Evolutionary conservation across 2,888 invertebrate species (phyloP), one percentile per base, ranked within the genome.

Genomic region (Boloria euphrosyne): DNA sequence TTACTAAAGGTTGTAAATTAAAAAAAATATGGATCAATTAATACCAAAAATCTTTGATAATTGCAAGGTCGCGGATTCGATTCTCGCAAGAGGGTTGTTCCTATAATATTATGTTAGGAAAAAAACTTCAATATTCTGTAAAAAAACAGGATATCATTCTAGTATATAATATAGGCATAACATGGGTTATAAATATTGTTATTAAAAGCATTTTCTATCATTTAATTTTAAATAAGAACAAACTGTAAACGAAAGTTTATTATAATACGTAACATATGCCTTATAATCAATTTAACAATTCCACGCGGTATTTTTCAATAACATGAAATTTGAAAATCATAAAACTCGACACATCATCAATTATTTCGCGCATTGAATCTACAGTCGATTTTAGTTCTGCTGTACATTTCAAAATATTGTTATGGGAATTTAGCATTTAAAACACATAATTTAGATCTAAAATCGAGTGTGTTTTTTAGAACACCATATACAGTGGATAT

Each of bases 281-380:
- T 17, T 18, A 43, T 65, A 57, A 58, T 58, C 64, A 51, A 66
- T 55, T 46, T 46, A 46, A 38, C 49, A 44, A 62, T 22, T 57
- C 7, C 46, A 49, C 43, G 17, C 49, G 44, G 16, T 13, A 10
- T 65, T 65, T 65, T 67, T 63, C 55, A 71, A 69, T 71, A 57
- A 64, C 58, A 46, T 22, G 53, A 62, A 67, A 67, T 59, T 62
- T 64, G 63, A 60, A 69, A 67, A 70, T 69, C 66, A 69, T 67
- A 71, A 72, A 71, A 67, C 57, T 62, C 66, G 68, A 66, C 71
- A 70, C 66, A 69, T 70, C 72, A 69, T 71, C 66, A 70, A 73
- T 73, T 73, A 74, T 70, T 67, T 72, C 65, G 60, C 59, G 51
- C 62, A 68, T 69, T 66, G 67, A 68, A 73, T 68, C 70, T 66